Conservation (phyloP, 2,888 invertebrate species). For the Chesias legatella region DNA sequence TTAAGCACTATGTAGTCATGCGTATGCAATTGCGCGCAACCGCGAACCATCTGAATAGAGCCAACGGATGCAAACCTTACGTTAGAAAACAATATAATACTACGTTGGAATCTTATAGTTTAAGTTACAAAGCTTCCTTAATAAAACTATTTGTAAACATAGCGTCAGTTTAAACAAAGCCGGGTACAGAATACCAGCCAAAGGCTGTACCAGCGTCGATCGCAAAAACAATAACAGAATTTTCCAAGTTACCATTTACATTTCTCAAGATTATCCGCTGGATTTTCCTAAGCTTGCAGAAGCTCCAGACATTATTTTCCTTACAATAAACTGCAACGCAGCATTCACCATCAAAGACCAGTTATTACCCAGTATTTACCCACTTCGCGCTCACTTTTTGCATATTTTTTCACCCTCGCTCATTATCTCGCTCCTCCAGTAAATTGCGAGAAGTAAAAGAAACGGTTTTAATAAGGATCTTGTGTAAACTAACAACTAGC, state of each 20-base stretch:
- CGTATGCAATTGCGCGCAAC: too few relatives aligned
- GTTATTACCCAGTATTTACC: conserved; percentile 12
- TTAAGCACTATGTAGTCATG: too few relatives aligned
- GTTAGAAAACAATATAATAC: too few relatives aligned
- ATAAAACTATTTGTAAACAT: too few relatives aligned
- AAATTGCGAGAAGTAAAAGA: conserved; percentile 11
- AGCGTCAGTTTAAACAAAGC: too few relatives aligned
- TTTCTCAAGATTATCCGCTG: conserved; percentile 11
- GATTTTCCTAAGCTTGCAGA: conserved; percentile 8
- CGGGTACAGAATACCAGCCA: too few relatives aligned
- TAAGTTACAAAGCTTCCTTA: too few relatives aligned
- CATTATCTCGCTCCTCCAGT: conserved; percentile 19
- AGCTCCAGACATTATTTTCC: conserved; percentile 16
- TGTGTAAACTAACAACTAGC: conserved; percentile 28
- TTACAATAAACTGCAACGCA: conserved; percentile 22
- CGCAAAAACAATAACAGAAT: neutral
- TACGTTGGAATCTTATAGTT: too few relatives aligned
- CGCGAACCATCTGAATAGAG: too few relatives aligned
- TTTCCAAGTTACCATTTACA: conserved; percentile 8
- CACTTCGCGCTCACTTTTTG: conserved; percentile 4
- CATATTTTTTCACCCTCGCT: conserved; percentile 8
- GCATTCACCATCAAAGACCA: conserved; percentile 15
- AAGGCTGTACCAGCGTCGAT: too few relatives aligned
- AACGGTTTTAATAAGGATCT: conserved; percentile 26
- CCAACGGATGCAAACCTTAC: too few relatives aligned